These are phyloP conservation scores for Lagenorhynchus albirostris DNA, from an alignment of 2,113 vertebrate genomes.

Conservation along the genomic window DNA sequence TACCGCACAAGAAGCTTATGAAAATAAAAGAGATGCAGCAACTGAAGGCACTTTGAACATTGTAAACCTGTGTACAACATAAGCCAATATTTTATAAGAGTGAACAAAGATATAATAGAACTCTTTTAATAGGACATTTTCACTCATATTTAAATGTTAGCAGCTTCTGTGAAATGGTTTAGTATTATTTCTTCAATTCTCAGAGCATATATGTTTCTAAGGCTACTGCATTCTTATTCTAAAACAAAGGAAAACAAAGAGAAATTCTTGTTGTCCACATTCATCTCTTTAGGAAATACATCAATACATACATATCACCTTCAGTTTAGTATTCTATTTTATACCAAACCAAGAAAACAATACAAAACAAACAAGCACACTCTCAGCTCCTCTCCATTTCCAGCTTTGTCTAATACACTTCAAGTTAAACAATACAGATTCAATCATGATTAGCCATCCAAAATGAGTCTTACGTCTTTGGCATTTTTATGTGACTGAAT, in stretches of 20 bases:
- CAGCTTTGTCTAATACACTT: not conserved
- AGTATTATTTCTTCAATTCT: not conserved
- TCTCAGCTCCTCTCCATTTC: not conserved
- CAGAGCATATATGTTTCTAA: not conserved
- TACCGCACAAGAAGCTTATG: not conserved
- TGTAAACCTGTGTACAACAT: not conserved
- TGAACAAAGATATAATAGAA: not conserved
- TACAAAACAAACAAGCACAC: not conserved
- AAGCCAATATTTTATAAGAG: not conserved
- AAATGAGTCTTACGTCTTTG: not conserved
- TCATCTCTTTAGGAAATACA: constrained; percentile 8
- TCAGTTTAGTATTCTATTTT: not conserved
- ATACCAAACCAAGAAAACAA: not conserved
- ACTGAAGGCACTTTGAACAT: not conserved
- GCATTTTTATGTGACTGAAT: not conserved
- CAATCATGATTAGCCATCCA: not conserved
- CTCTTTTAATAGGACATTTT: not conserved
- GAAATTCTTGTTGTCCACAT: not conserved
- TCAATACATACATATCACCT: not conserved
- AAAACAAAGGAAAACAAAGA: not conserved
- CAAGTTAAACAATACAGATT: not conserved
- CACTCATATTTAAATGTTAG: not conserved
- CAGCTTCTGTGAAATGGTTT: not conserved
- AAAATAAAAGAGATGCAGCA: not conserved
- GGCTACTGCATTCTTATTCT: not conserved